Evolutionary conservation across 2,113 vertebrate genomes (phyloP).

Genomic region (Pseudopodoces humilis): DNA sequence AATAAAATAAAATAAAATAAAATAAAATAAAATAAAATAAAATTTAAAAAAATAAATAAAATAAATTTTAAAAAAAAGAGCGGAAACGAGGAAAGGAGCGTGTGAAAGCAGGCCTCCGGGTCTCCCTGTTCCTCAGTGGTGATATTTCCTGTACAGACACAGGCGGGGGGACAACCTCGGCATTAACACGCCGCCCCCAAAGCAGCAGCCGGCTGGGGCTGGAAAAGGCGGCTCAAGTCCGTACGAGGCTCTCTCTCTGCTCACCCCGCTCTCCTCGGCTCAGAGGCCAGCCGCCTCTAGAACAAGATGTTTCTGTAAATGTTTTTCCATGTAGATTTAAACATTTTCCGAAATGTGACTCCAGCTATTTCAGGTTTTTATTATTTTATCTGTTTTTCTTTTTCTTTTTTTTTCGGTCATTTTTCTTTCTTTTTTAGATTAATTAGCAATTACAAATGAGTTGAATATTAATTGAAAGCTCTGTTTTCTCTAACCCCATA

Average conservation of each 20-base stretch:
- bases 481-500: constrained; percentile 51
- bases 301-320: background rate
- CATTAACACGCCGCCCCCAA: background rate
- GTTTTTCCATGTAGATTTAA: background rate
- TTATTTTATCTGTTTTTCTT: background rate
- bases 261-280: background rate
- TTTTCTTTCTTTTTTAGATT: background rate
- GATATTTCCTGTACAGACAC: constrained; percentile 49
- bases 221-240: background rate
- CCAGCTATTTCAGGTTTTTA: background rate
- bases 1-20: background rate
- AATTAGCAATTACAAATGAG: constrained; percentile 15
- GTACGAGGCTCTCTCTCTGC: background rate
- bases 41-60: background rate
- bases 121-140: background rate
- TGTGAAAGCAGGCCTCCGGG: constrained; percentile 28
- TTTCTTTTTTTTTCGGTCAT: background rate
- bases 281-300: background rate
- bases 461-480: constrained; percentile 39
- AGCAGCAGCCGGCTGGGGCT: background rate
- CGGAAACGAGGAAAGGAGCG: background rate
- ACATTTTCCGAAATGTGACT: background rate
- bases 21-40: background rate
- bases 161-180: background rate
- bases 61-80: background rate